Evolutionary conservation across 2,888 invertebrate species (phyloP), one percentile per base, ranked within the genome.

Genomic region (Galeruca laticollis): DNA sequence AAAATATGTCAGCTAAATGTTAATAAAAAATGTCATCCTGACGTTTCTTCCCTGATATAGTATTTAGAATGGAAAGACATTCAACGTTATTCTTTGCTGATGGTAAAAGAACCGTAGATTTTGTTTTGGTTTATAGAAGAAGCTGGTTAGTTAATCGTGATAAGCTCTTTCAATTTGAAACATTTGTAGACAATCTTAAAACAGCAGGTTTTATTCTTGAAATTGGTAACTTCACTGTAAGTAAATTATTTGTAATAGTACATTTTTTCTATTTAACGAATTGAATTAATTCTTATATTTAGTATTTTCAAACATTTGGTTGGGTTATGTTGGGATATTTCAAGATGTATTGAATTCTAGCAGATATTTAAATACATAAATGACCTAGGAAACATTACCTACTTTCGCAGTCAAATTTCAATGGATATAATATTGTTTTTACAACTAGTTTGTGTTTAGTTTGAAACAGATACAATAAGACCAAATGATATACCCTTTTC

Each of bases 191-290:
- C 18, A 82, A 80, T 68, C 71, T 81, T 13, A 68, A 79, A 57
- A 75, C 75, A 63, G 67, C 78, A 20, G 83, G 83, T 1, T 73
- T 84, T 18, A 72, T 81, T 66, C 33, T 80, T 10, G 82, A 82
- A 74, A 54, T 62, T 2, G 78, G 75, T 37, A 31, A 56, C 15
- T 79, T 80, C 33, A 62, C 72, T 59, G 82, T 82, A 76, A 64
- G 40, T 57, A 35, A 9, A 26, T 54, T 11, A 52, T 21, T 31
- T 21, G 13, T 21, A 26, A 26, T 54, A 15, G 10, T 10, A 13
- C 8, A 2, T n/a, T n/a, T 54, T 31, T 13, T 31, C 13, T 21
- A 52, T 20, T 52, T 52, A 52, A 52, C 20, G 2, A 20, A 51
- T 51, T n/a, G n/a, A 18, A 13, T 15, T 51, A 15, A 2, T 0